Base-by-base conservation (phyloP, 2,113 vertebrate genomes). In the Tricholaema leucomelas region DNA sequence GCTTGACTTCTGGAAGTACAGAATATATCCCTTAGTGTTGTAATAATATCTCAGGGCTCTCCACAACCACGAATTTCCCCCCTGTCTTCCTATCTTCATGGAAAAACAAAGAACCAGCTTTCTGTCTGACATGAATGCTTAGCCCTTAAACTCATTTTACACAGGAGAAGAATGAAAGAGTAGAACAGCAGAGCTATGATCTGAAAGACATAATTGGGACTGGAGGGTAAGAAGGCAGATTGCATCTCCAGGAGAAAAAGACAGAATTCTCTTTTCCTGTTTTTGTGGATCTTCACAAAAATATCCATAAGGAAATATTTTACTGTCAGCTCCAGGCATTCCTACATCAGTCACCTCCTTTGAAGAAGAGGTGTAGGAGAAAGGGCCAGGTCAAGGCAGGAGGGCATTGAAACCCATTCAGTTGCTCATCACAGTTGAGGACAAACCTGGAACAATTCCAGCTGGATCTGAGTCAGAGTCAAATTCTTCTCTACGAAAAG, bases 381-480 rank as follows among this genome's bases (percentile, higher is more conserved):
- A 76, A 88, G 14, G 12, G 30, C 4, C 21, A 63, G 28, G 63
- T 48, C 30, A 58, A 48, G 52, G n/a, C 6, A 74, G 7, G 4
- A 15, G 17, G 23, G 55, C 15, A 23, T 75, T 83, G 58, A 60
- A 80, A 78, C 10, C 78, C 58, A 83, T 58, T 38, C 20, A n/a
- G 25, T 75, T 30, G 16, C 55, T 93, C 61, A 66, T 76, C 21
- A 81, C 59, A 46, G 65, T 21, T 23, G 24, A 2, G 11, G 46
- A 81, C 28, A 87, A 88, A 79, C 16, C 10, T 63, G n/a, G 36
- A 93, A 60, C 63, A 74, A 69, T 59, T 76, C 58, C 66, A 84
- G 8, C 14, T 16, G 75, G 33, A 78, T 44, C 8, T 28, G n/a
- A 79, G 50, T 65, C 55, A 80, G 40, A 81, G 30, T 30, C 90